phyloP scores from a whole-genome alignment of 1,140 invertebrate genomes.

The Papilio helenus region DNA sequence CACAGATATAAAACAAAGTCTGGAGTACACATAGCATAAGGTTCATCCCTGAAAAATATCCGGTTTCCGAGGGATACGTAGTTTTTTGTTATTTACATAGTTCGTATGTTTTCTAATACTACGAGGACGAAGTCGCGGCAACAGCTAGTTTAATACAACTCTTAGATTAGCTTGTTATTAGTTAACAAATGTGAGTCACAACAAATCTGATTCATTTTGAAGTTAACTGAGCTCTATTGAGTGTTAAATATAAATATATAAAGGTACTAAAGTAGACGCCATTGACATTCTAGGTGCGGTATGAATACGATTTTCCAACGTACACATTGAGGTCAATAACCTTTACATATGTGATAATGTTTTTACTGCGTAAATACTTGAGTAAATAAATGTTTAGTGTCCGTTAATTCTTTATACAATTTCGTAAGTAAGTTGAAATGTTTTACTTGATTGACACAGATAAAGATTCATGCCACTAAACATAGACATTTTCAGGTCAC shows the following conservation, averaged over 20 bases:
- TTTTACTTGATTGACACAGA: too few relatives aligned
- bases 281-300: slow-evolving; percentile 30
- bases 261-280: slow-evolving; percentile 27
- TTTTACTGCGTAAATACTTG: not conserved
- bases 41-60: too few relatives aligned
- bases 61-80: too few relatives aligned
- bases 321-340: slow-evolving; percentile 29
- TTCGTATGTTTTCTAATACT: too few relatives aligned
- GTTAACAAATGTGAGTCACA: not conserved
- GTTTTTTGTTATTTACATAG: too few relatives aligned
- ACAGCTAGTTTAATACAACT: too few relatives aligned
- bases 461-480: too few relatives aligned
- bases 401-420: not conserved
- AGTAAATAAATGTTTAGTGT: not conserved
- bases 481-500: too few relatives aligned
- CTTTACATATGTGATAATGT: slow-evolving; percentile 7
- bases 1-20: too few relatives aligned
- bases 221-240: not conserved
- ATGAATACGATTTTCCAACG: slow-evolving; percentile 27
- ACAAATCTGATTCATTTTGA: not conserved
- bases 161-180: not conserved
- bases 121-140: too few relatives aligned
- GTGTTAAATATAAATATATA: slow-evolving; percentile 1
- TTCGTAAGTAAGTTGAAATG: not conserved
- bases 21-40: too few relatives aligned